phyloP scores from a whole-genome alignment of 2,888 invertebrate species.

The Pteria penguin region DNA sequence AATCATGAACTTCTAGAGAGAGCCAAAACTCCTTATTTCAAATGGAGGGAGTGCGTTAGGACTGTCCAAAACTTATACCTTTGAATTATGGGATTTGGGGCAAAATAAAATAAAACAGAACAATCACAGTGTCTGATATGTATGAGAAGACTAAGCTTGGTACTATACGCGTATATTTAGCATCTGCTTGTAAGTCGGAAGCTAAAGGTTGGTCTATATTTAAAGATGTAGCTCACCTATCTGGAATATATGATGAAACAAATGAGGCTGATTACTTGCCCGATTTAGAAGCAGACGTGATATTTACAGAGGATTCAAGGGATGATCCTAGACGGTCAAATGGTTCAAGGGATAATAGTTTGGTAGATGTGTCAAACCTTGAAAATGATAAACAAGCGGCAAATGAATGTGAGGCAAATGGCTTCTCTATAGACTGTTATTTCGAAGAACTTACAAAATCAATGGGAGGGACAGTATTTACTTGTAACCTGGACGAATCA shows the following conservation, averaged over 20 bases:
- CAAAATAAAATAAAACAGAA: constrained; percentile 13
- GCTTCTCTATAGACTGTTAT: background rate
- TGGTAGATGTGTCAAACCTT: background rate
- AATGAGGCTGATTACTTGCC: background rate
- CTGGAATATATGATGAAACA: constrained; percentile 21
- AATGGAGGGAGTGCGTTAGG: constrained; percentile 14
- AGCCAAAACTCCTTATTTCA: constrained; percentile 21
- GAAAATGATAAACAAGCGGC: background rate
- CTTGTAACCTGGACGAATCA: background rate
- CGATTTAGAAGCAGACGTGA: background rate
- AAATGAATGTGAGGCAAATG: no score
- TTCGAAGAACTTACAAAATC: background rate
- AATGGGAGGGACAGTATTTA: no score
- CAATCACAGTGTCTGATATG: constrained; percentile 16
- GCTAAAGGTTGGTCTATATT: no score
- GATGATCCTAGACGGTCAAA: background rate
- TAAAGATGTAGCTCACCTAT: no score
- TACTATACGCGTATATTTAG: no score
- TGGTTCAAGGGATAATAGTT: background rate
- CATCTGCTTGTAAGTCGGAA: no score
- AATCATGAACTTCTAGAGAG: constrained; percentile 1
- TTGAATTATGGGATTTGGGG: constrained; percentile 26
- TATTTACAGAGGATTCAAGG: background rate
- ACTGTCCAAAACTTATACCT: background rate
- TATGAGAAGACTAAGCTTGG: constrained; percentile 26